Base-by-base conservation (phyloP, 2,797 vertebrate genomes). In the Lacerta agilis region DNA sequence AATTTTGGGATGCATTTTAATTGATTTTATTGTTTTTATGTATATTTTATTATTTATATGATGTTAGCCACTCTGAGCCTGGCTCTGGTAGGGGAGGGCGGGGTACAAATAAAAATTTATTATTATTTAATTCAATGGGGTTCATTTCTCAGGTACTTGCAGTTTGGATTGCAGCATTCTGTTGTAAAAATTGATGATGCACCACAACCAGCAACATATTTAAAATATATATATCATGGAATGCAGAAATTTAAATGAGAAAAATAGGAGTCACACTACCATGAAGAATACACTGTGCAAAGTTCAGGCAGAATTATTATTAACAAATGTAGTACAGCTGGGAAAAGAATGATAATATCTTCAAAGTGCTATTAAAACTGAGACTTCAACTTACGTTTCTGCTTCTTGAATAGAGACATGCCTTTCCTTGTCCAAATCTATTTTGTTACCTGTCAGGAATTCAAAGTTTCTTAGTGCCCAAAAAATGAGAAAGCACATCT, bases 391-490 rank as follows among this genome's bases (percentile, higher is more conserved):
- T 96, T 96, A 99, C 99, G 97, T 97, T 96, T 99, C 98, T 86
- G 99, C 98, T 90, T 99, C 99, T 95, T 99, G 98, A 95, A 98
- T 95, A 72, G 98, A 98, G 91, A 99, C 98, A 75, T 99, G 97
- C 94, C 99, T 97, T 91, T 99, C 99, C 96, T 99, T 99, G 95
- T 99, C 99, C 97, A 99, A 96, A 94, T 99, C 99, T 90, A 98
- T 98, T 98, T 99, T 99, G 96, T 99, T 99, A 97, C 99, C 99
- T 99, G 95, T 94, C 90, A 90, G 67, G 93, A 91, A 96, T 78
- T 69, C 83, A 83, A 67, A 90, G 36, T 5, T 75, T 77, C 87
- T 83, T 93, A 88, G 41, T 64, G 58, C 61, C 29, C 38, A 36
- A 41, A 88, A 67, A 76, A 81, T 69, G 6, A 45, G 69, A 38